phyloP scores from a whole-genome alignment of 1,140 invertebrate genomes.

The Charaxes varanes region DNA sequence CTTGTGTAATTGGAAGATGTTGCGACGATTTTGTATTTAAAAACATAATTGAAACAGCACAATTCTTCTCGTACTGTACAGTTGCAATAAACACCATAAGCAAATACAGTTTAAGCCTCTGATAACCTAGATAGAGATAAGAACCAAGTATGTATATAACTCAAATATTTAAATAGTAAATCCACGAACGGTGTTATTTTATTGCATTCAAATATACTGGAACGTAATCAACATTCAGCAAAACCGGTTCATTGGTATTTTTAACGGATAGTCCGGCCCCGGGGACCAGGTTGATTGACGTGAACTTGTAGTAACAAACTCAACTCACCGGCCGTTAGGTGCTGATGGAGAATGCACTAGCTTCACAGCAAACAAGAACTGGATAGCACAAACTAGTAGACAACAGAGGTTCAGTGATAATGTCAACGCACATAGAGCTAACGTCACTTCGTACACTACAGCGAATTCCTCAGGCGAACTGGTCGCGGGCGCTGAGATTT shows the following conservation, averaged over 20 bases:
- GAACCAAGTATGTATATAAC: conserved; percentile 8
- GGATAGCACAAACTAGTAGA: conserved; percentile 93
- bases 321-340: conserved; percentile 72
- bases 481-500: conserved; percentile 82
- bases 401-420: conserved; percentile 92
- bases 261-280: conserved; percentile 43
- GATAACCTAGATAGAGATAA: conserved; percentile 22
- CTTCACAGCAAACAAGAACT: conserved; percentile 95
- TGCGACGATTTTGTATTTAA: no score
- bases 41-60: no score
- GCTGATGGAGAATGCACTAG: conserved; percentile 84
- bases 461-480: conserved; percentile 86
- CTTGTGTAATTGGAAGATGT: conserved; percentile 1
- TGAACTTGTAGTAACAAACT: conserved; percentile 15
- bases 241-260: conserved; percentile 50
- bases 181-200: conserved; percentile 21
- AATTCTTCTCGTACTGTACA: no score
- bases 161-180: conserved; percentile 28
- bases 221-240: conserved; percentile 38
- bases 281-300: conserved; percentile 37
- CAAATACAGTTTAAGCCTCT: background rate
- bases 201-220: conserved; percentile 28
- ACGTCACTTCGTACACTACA: conserved; percentile 91
- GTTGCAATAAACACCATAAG: no score
- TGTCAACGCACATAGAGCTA: conserved; percentile 90